Evolutionary conservation across 1,140 invertebrate species (phyloP).

Genomic region (Cyclargus thomasi): DNA sequence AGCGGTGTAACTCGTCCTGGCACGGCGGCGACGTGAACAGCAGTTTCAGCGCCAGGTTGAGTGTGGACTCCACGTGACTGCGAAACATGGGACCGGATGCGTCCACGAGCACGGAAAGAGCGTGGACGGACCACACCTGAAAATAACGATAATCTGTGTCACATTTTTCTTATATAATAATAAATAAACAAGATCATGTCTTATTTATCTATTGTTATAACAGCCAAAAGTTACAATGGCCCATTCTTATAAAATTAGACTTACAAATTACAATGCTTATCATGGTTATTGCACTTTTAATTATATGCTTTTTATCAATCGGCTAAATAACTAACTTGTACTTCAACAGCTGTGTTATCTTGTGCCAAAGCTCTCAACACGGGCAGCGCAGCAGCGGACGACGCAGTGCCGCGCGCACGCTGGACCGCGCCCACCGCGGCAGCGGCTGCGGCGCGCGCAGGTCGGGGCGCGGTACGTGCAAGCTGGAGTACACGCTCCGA

Average conservation of each 20-base stretch:
- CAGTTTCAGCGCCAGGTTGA: conserved; percentile 92
- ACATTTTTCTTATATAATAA: too few relatives aligned
- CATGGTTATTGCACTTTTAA: too few relatives aligned
- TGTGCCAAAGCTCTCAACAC: conserved; percentile 95
- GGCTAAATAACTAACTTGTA: conserved; percentile 81
- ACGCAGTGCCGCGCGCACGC: conserved; percentile 53
- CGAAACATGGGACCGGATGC: conserved; percentile 99
- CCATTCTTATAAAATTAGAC: too few relatives aligned
- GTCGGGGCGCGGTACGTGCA: conserved; percentile 33
- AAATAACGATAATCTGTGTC: background rate
- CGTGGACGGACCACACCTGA: conserved; percentile 97
- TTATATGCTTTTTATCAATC: too few relatives aligned
- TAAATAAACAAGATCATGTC: too few relatives aligned
- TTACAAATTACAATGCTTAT: too few relatives aligned
- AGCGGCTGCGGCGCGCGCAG: conserved; percentile 64
- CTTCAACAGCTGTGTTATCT: conserved; percentile 90
- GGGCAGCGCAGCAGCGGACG: conserved; percentile 78
- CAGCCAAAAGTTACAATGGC: too few relatives aligned
- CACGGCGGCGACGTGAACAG: conserved; percentile 92
- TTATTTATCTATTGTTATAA: too few relatives aligned
- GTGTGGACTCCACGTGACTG: conserved; percentile 95
- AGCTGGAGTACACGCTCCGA: conserved; percentile 47
- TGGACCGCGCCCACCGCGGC: conserved; percentile 82
- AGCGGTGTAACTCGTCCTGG: conserved; percentile 91
- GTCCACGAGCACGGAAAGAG: conserved; percentile 95